Evolutionary conservation across 2,797 vertebrate genomes (phyloP), one percentile per base, ranked within the genome.

Genomic region (Aulostomus chinensis): DNA sequence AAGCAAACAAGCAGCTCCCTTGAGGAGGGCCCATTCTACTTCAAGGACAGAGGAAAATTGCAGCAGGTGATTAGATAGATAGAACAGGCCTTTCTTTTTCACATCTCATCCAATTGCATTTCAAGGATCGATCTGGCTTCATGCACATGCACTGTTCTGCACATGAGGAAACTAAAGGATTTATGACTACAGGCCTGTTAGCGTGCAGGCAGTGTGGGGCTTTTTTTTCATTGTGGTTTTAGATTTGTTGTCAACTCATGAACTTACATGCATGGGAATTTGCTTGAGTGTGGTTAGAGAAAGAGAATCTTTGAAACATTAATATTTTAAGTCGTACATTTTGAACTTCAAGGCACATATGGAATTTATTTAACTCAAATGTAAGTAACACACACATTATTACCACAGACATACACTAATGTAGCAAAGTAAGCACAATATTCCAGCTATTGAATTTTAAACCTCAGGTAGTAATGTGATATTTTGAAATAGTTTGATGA

Each of bases 41-140:
- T 20, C n/a, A 55, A 73, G 51, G 54, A 53, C 58, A 39, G 37
- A 25, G 74, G 76, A 73, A 83, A 85, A 49, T 15, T 15, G 36
- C 36, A 41, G 21, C 38, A 55, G 36, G 47, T 60, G 33, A 75
- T 51, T 41, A 4, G 22, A 26, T 22, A n/a, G n/a, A n/a, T n/a
- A n/a, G n/a, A n/a, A n/a, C n/a, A n/a, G n/a, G n/a, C n/a, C n/a
- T n/a, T n/a, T n/a, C n/a, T n/a, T n/a, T n/a, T 32, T 47, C 35
- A 28, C 8, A 25, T 16, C 4, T 12, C 41, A 22, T 1, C 7
- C 30, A 24, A 11, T 3, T n/a, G n/a, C n/a, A n/a, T n/a, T n/a
- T n/a, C n/a, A n/a, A n/a, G n/a, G n/a, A n/a, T n/a, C n/a, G n/a
- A n/a, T n/a, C n/a, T n/a, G n/a, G n/a, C n/a, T n/a, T 32, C 42